Evolutionary conservation across 2,797 vertebrate species (phyloP).

Genomic region (Eulemur rubriventer): DNA sequence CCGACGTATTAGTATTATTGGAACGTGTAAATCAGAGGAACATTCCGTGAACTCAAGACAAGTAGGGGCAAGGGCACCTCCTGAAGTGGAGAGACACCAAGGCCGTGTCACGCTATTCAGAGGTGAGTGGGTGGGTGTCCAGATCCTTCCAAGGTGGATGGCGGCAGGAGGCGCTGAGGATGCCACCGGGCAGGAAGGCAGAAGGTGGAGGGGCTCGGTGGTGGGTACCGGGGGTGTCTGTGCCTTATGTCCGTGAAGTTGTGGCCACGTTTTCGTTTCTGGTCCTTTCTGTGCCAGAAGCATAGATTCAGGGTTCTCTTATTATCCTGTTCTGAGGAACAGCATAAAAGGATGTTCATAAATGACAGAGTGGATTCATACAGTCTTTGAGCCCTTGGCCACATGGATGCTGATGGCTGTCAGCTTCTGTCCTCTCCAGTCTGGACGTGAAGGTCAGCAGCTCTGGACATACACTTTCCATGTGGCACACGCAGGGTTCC

Average conservation of each 20-base stretch:
- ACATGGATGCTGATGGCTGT: not conserved
- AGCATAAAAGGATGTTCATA: not conserved
- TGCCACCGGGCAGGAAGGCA: no score
- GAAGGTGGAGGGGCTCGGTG: no score
- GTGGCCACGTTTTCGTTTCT: not conserved
- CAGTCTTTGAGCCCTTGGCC: not conserved
- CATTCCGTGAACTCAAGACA: rapidly evolving
- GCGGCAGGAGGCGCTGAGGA: not conserved
- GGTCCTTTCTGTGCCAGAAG: not conserved
- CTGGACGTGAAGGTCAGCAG: not conserved
- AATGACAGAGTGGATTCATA: not conserved
- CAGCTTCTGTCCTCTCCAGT: not conserved
- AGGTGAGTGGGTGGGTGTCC: not conserved
- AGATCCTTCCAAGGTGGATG: not conserved
- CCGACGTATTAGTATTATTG: no score
- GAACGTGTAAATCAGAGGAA: not conserved
- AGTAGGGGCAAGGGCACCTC: not conserved
- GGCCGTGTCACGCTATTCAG: rapidly evolving
- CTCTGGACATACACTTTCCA: not conserved
- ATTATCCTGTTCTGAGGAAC: no score
- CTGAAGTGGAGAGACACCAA: not conserved
- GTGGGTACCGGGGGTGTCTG: not conserved
- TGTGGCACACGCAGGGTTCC: no score
- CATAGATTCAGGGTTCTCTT: no score
- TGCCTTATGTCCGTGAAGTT: not conserved